Conservation (phyloP, 1,140 invertebrate genomes). For the Ruditapes philippinarum region DNA sequence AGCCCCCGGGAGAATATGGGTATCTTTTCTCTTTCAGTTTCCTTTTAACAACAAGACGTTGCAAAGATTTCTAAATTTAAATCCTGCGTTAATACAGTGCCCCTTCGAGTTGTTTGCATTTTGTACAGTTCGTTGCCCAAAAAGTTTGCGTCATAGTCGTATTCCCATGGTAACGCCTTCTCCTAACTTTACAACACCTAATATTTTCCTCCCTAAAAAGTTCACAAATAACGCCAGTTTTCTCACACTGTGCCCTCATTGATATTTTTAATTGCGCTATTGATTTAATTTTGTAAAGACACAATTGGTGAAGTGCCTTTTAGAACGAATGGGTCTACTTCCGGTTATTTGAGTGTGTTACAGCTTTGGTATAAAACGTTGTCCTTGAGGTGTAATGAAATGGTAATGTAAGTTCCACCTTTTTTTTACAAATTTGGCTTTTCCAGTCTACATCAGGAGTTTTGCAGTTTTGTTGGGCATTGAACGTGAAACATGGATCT, state of each 20-base stretch:
- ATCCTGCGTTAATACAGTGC: neutral
- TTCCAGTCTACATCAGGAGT: neutral
- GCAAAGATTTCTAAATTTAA: neutral
- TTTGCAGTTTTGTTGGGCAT: neutral
- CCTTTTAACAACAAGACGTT: neutral
- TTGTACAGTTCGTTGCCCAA: constrained; percentile 50
- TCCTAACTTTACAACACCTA: constrained; percentile 43
- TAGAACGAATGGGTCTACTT: neutral
- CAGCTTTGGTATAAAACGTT: neutral
- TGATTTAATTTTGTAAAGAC: neutral
- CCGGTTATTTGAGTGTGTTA: neutral
- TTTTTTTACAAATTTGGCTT: neutral
- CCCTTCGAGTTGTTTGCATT: neutral
- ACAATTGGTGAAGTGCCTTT: neutral
- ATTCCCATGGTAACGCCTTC: constrained; percentile 29
- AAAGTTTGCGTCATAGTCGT: neutral
- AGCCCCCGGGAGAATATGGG: too few relatives aligned
- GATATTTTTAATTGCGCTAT: constrained; percentile 56
- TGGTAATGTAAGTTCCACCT: neutral
- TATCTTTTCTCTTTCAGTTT: constrained; percentile 53
- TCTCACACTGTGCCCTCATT: constrained; percentile 62
- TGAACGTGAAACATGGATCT: neutral
- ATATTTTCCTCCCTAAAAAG: neutral
- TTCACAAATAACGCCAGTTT: neutral
- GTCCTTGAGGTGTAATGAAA: neutral